Evolutionary conservation across 2,113 vertebrate genomes (phyloP).

Genomic region (Pachycephala philippinensis): DNA sequence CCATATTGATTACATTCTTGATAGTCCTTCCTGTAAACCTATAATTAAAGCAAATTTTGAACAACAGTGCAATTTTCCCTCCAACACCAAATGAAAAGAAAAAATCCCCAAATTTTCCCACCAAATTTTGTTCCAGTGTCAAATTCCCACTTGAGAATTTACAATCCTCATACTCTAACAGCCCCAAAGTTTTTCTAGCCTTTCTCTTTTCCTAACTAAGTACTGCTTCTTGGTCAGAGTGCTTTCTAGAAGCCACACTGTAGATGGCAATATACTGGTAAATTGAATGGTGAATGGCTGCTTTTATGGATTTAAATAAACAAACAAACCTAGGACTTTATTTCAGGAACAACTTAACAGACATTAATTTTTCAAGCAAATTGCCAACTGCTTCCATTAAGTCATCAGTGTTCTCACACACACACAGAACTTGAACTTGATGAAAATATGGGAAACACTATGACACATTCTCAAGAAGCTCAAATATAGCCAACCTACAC

Average conservation of each 20-base stretch:
- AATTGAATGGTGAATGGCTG: not conserved
- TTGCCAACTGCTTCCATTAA: not conserved
- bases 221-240: not conserved
- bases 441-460: not conserved
- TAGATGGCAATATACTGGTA: not conserved
- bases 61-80: not conserved
- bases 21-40: conserved; percentile 87
- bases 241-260: not conserved
- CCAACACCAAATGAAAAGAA: not conserved
- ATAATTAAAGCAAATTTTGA: conserved; percentile 21
- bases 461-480: not conserved
- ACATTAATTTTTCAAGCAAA: not conserved
- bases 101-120: fast-evolving
- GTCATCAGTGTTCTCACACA: not conserved
- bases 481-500: not conserved
- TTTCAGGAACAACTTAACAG: not conserved
- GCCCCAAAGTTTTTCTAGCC: not conserved
- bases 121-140: not conserved
- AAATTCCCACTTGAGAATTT: not conserved
- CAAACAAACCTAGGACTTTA: not conserved
- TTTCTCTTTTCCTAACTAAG: not conserved
- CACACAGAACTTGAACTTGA: not conserved
- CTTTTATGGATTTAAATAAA: not conserved
- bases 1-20: conserved; percentile 90
- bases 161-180: not conserved